phyloP scores from a whole-genome alignment of 2,797 vertebrate genomes.

The Oreortyx pictus region DNA sequence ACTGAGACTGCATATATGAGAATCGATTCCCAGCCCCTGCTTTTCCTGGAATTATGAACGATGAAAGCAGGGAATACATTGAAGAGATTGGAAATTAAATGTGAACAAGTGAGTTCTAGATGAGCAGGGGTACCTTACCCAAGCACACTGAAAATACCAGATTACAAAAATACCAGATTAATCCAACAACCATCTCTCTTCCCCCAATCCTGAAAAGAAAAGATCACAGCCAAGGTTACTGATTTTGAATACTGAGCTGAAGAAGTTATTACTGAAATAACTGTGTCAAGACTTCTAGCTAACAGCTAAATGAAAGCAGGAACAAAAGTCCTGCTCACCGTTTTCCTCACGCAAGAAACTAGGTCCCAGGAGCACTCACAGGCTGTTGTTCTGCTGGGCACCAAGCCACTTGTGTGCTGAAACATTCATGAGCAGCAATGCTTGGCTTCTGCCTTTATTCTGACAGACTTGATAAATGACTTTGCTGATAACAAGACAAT shows the following conservation, averaged over 20 bases:
- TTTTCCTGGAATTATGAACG: neutral
- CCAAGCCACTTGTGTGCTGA: neutral
- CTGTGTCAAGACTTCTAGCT: too few relatives aligned
- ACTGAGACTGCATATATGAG: neutral
- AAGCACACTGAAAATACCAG: neutral
- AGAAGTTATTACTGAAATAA: conserved; percentile 7
- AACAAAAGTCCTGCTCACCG: neutral
- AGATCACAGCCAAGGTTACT: neutral
- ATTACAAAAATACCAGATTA: conserved; percentile 11
- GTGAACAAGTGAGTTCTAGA: neutral
- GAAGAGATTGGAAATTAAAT: neutral
- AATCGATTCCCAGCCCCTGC: neutral
- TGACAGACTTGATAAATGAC: neutral
- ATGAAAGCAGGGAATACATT: neutral
- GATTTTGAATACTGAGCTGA: neutral
- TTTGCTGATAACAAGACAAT: neutral
- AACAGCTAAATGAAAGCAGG: neutral
- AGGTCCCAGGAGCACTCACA: neutral
- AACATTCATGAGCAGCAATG: neutral
- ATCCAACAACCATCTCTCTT: conserved; percentile 5
- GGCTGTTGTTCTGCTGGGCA: neutral
- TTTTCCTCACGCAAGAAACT: neutral
- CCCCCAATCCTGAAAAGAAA: conserved; percentile 29
- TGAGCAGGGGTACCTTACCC: neutral
- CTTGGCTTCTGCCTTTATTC: accelerated